Conservation (phyloP, 2,797 vertebrate species). For the Bradypus variegatus region DNA sequence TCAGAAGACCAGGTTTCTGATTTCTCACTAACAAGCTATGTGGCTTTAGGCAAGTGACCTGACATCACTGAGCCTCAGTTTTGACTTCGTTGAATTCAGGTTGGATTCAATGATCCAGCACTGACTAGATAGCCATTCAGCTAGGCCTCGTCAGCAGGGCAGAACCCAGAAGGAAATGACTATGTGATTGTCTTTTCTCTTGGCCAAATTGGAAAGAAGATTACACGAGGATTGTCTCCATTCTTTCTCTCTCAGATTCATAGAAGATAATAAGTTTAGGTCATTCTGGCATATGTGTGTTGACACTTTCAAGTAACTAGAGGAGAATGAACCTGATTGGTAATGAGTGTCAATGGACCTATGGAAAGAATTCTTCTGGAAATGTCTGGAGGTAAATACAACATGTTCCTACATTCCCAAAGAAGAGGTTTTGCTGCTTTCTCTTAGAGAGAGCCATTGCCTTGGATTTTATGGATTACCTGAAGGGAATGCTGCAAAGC, state of each 20-base stretch:
- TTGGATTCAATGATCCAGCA: background rate
- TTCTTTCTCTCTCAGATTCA: background rate
- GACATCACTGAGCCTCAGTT: background rate
- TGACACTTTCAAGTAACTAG: background rate
- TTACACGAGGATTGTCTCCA: background rate
- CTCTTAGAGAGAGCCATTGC: background rate
- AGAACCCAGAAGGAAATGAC: background rate
- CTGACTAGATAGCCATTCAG: background rate
- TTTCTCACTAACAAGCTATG: conserved; percentile 18
- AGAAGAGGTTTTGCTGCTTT: background rate
- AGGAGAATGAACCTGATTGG: background rate
- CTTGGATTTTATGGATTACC: background rate
- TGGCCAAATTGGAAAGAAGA: background rate
- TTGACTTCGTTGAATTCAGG: conserved; percentile 3
- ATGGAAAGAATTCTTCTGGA: background rate
- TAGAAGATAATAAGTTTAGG: background rate
- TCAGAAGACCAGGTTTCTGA: background rate
- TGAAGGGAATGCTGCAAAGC: background rate
- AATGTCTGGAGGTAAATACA: background rate
- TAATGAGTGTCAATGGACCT: background rate
- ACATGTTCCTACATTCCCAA: background rate
- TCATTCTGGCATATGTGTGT: background rate
- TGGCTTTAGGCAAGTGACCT: background rate
- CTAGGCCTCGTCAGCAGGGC: background rate
- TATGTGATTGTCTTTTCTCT: background rate